Percentiles rank a stretch among this genome's conserved stretches.
These are phyloP conservation scores for Coluber constrictor DNA, from an alignment of 2,797 vertebrate species.

Conservation along the genomic window DNA sequence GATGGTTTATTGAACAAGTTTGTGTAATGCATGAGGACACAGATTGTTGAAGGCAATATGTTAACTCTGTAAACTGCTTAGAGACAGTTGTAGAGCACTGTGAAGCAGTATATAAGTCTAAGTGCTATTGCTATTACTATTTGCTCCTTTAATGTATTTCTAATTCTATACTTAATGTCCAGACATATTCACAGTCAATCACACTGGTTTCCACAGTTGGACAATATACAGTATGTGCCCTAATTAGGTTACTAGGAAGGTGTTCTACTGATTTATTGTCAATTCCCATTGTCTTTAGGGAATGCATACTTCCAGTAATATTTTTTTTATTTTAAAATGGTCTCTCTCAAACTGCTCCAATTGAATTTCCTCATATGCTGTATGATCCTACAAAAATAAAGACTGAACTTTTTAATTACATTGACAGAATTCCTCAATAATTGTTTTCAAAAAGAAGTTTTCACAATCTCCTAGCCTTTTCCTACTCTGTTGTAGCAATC, in stretches of 20 bases:
- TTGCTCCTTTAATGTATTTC: background rate
- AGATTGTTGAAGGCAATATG: background rate
- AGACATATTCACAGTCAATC: background rate
- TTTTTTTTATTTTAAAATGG: background rate
- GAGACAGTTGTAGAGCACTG: background rate
- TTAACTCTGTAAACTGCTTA: background rate
- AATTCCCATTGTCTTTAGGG: background rate
- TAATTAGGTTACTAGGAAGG: background rate
- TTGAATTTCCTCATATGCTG: background rate
- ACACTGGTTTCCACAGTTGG: background rate
- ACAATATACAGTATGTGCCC: background rate
- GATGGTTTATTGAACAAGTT: background rate
- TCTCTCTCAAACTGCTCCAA: background rate
- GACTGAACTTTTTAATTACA: constrained; percentile 9
- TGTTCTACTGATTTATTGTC: background rate
- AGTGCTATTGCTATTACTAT: background rate
- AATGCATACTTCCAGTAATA: background rate
- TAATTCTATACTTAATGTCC: background rate
- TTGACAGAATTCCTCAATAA: background rate
- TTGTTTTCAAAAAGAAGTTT: constrained; percentile 33
- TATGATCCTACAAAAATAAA: constrained; percentile 4
- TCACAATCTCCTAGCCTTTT: constrained; percentile 11
- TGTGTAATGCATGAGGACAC: background rate
- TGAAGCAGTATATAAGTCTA: background rate
- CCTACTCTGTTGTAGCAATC: background rate